Percentiles rank a stretch among this genome's conserved stretches.
Evolutionary conservation across 2,888 invertebrate species (phyloP).

Genomic region (Acanthosepion pharaonis): DNA sequence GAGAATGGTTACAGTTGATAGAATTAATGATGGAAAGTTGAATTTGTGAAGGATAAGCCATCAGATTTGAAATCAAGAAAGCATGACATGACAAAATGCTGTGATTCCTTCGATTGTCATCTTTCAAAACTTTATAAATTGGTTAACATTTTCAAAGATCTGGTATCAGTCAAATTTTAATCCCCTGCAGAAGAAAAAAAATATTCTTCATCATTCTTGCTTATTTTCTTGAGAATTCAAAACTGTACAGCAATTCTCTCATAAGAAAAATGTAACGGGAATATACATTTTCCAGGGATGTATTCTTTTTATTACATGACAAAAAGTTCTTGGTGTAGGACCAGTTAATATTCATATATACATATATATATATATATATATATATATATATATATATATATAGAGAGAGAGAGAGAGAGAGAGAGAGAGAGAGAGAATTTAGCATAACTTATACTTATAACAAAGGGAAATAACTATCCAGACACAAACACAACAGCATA

Average conservation of each 20-base stretch:
- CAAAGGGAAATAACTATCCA: no score
- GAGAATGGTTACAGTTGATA: neutral
- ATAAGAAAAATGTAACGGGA: neutral
- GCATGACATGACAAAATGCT: neutral
- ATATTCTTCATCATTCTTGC: neutral
- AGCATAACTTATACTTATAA: no score
- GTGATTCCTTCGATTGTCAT: neutral
- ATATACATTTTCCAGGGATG: neutral
- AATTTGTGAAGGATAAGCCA: neutral
- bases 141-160: neutral
- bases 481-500: no score
- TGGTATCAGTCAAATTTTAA: neutral
- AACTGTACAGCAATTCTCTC: neutral
- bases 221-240: neutral
- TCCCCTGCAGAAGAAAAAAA: neutral
- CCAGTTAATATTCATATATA: no score
- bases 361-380: no score
- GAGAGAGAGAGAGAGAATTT: no score
- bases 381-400: no score
- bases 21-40: neutral
- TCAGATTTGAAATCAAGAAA: neutral
- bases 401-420: no score
- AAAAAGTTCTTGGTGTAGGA: no score
- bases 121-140: neutral
- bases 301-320: no score